Evolutionary conservation across 2,888 invertebrate genomes (phyloP), one percentile per base, ranked within the genome.

Genomic region (Lepidocyrtoides sp.): DNA sequence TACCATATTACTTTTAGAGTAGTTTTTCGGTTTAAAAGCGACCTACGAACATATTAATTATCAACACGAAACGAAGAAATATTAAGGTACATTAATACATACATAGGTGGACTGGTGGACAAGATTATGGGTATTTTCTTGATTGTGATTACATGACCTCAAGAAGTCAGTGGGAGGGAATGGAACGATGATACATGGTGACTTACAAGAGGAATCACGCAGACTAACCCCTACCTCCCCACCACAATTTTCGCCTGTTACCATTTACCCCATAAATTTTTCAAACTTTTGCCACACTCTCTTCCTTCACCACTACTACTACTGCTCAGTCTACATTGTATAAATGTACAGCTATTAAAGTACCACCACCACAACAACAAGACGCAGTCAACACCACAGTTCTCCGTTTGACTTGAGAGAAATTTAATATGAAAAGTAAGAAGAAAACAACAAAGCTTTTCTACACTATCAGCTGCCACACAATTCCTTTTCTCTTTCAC

Each of bases 71-170:
- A n/a, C n/a, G n/a, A n/a, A n/a, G n/a, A n/a, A n/a, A n/a, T n/a
- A n/a, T n/a, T n/a, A n/a, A n/a, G n/a, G n/a, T n/a, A n/a, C n/a
- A n/a, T n/a, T n/a, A n/a, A n/a, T n/a, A n/a, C n/a, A n/a, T n/a
- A n/a, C n/a, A n/a, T n/a, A n/a, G n/a, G n/a, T n/a, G n/a, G n/a
- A n/a, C n/a, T n/a, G n/a, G n/a, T n/a, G n/a, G n/a, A n/a, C n/a
- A n/a, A n/a, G n/a, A n/a, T n/a, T 44, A 48, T 8, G 77, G 72
- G 54, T 79, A 66, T 66, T 87, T 77, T 66, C 77, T 63, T 79
- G 79, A 87, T 79, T 87, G 79, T 87, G 87, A 87, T 87, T 87
- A 87, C 87, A 75, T 29, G 85, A 86, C 87, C 87, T 51, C 60
- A 87, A 87, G 60, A 72, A 86, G 79, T 51, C 77, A 63, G 87